A percentile compares a stretch with the other conserved stretches of the same genome.
phyloP scores from a whole-genome alignment of 2,888 invertebrate genomes.

The Tillus elongatus region DNA sequence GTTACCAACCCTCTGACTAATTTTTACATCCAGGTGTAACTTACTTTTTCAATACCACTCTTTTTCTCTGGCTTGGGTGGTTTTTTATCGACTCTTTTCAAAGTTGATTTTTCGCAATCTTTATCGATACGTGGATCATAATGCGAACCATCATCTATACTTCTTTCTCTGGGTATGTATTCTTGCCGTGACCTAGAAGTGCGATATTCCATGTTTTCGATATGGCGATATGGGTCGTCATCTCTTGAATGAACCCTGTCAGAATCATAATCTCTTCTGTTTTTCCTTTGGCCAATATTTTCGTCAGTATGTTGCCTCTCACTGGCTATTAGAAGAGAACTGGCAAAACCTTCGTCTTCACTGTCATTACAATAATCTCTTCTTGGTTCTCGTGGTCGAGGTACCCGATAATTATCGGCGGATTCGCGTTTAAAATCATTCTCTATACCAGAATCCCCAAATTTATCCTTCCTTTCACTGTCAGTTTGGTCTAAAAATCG shows the following conservation, averaged over 20 bases:
- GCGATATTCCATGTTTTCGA: slow-evolving; percentile 45
- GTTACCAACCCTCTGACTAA: too few species aligned
- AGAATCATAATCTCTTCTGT: slow-evolving; percentile 29
- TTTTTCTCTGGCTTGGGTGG: slow-evolving; percentile 57
- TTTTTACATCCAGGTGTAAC: too few species aligned
- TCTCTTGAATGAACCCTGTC: slow-evolving; percentile 26
- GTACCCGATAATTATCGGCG: slow-evolving; percentile 38
- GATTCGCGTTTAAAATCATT: slow-evolving; percentile 71
- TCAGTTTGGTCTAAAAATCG: slow-evolving; percentile 43
- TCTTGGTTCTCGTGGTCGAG: slow-evolving; percentile 24
- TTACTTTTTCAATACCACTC: slow-evolving; percentile 64
- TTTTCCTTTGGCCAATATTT: slow-evolving; percentile 38
- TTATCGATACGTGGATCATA: slow-evolving; percentile 57
- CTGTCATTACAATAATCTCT: slow-evolving; percentile 46
- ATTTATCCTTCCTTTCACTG: slow-evolving; percentile 49
- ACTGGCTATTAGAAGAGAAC: slow-evolving; percentile 61
- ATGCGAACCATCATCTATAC: slow-evolving; percentile 59
- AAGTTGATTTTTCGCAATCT: slow-evolving; percentile 35
- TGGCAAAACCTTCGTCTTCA: slow-evolving; percentile 62
- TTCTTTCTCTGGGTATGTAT: slow-evolving; percentile 48
- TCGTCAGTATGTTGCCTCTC: slow-evolving; percentile 67
- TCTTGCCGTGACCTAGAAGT: slow-evolving; percentile 46
- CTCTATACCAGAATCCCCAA: slow-evolving; percentile 72
- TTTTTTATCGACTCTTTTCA: slow-evolving; percentile 42
- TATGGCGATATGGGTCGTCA: slow-evolving; percentile 29